Percentiles rank a stretch among this genome's conserved stretches.
Conservation (phyloP, 92 coral and sea anemone species). For the Phymanthus crucifer region DNA sequence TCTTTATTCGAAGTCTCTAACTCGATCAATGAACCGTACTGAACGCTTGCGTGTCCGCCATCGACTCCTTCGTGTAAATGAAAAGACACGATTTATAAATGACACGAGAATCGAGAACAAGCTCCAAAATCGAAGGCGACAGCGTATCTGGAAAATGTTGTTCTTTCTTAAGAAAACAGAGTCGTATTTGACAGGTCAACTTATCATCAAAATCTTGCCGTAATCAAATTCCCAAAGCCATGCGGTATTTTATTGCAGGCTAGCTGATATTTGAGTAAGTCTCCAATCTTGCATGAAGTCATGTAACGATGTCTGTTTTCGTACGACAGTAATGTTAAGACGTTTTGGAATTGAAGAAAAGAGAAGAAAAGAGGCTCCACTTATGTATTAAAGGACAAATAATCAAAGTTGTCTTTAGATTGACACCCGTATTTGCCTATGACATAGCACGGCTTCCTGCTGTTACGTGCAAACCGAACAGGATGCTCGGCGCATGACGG, state of each 20-base stretch:
- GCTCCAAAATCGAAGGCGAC: neutral
- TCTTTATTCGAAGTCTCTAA: conserved; percentile 23
- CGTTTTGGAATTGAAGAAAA: neutral
- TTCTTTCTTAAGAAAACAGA: conserved; percentile 14
- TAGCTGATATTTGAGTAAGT: conserved; percentile 2
- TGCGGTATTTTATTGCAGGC: conserved; percentile 36
- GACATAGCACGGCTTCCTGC: conserved; percentile 24
- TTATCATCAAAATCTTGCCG: conserved; percentile 2
- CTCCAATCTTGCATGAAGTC: conserved; percentile 6
- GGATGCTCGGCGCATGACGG: conserved; percentile 7
- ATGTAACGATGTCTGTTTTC: neutral
- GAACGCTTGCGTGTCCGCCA: conserved; percentile 6
- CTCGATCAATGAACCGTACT: conserved; percentile 7
- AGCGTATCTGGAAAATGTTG: conserved; percentile 10
- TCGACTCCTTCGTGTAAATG: neutral
- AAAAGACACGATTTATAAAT: neutral
- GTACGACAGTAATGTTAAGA: neutral
- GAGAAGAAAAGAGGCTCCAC: neutral
- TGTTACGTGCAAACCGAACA: conserved; percentile 3
- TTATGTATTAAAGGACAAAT: conserved; percentile 1
- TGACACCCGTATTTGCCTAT: conserved; percentile 41
- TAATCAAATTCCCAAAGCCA: conserved; percentile 36
- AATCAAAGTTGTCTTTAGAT: conserved; percentile 40
- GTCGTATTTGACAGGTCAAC: conserved; percentile 20
- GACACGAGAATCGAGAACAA: neutral